Base-by-base conservation (phyloP, 2,797 vertebrate species). In the Clarias pachynema region DNA sequence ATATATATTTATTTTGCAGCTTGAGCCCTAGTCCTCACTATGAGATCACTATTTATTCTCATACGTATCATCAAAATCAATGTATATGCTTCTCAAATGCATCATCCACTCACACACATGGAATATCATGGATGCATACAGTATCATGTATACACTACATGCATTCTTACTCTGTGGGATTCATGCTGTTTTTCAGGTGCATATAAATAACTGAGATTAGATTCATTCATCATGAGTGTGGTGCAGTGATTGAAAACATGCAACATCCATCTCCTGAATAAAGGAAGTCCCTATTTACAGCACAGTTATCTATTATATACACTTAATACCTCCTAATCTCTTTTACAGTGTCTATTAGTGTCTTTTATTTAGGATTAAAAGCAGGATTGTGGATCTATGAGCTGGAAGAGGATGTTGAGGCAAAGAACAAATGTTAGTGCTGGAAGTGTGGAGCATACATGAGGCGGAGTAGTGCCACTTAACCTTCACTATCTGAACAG, bases 381-480 rank as follows among this genome's bases (percentile, higher is more conserved):
- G 73, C 29, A 57, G 26, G 26, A 60, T 82, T 62, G 34, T 44
- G 29, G 53, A 82, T 86, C 79, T 86, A 6, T 77, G 56, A 59
- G 56, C 75, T 84, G 59, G 7, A 73, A 88, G 53, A 72, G 60
- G 68, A 81, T 81, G n/a, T 79, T 72, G 82, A 82, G 53, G 63
- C 66, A 79, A 62, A 77, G 29, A 69, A 62, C 29, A 37, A 60
- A 31, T 60, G 56, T 78, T 78, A 37, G 56, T 22, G 0, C 31
- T 78, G 26, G 53, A 78, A 60, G 57, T 78, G 75, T 37, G 14
- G 59, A 29, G 29, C n/a, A 56, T 29, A 29, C 1, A 12, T 14
- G 60, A 59, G 56, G 74, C 20, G 59, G 29, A 78, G 74, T 12
- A 59, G 74, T 77, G 74, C 53, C 59, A 59, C 53, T 59, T 31